Evolutionary conservation across 2,888 invertebrate species (phyloP).

Genomic region (Agrotis exclamationis): DNA sequence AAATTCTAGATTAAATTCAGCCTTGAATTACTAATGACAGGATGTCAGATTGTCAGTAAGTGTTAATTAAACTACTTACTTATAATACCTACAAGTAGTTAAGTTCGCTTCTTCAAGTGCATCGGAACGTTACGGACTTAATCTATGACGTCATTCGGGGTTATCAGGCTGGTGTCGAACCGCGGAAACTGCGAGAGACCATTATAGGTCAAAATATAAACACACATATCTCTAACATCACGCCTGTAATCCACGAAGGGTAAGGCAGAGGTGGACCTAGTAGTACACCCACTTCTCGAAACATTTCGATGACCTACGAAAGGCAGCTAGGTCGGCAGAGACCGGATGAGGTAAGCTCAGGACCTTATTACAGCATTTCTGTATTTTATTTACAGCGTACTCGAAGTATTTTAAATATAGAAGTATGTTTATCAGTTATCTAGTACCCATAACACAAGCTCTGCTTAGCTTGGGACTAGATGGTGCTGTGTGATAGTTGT

Average conservation of each 20-base stretch:
- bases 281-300: not conserved
- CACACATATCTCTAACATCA: not conserved
- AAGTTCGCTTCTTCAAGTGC: conserved; percentile 65
- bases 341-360: too few species aligned
- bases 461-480: too few species aligned
- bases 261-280: not conserved
- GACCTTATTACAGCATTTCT: too few species aligned
- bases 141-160: conserved; percentile 79
- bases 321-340: too few species aligned
- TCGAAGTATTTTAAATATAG: too few species aligned
- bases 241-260: not conserved
- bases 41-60: conserved; percentile 47
- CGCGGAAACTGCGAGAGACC: conserved; percentile 75
- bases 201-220: conserved; percentile 65
- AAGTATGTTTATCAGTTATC: too few species aligned
- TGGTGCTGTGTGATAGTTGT: too few species aligned
- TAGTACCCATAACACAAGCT: too few species aligned
- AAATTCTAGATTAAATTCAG: conserved; percentile 36
- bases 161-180: conserved; percentile 73
- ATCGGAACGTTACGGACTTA: conserved; percentile 50
- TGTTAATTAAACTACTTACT: conserved; percentile 37
- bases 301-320: not conserved
- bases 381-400: too few species aligned
- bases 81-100: not conserved
- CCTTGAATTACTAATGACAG: conserved; percentile 47